A percentile compares a stretch with the other conserved stretches of the same genome.
These are phyloP conservation scores for Tipula vernalis DNA, from an alignment of 2,888 invertebrate genomes.

Conservation along the genomic window DNA sequence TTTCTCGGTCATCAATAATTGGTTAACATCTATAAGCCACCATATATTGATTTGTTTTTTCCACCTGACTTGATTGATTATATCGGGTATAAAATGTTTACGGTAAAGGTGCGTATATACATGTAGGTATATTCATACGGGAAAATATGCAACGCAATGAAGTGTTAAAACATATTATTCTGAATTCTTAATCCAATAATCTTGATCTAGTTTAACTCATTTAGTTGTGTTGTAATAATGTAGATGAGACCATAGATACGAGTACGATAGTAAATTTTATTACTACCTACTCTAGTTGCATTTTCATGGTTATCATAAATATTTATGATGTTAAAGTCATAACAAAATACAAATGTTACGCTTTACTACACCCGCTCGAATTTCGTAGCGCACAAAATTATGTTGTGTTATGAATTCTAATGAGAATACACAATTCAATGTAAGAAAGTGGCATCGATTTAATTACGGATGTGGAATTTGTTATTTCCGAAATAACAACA, in stretches of 20 bases:
- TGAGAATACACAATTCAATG: background rate
- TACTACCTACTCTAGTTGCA: background rate
- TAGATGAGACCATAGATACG: background rate
- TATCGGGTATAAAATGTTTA: background rate
- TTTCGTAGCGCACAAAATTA: background rate
- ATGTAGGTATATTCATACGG: no score
- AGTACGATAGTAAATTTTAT: background rate
- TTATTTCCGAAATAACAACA: background rate
- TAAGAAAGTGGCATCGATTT: background rate
- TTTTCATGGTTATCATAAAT: background rate
- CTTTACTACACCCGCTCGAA: background rate
- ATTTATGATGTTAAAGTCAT: background rate
- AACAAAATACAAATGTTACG: background rate
- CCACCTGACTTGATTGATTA: background rate
- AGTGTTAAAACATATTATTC: background rate
- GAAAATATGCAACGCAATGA: background rate
- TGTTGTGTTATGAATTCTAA: background rate
- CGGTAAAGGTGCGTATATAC: background rate
- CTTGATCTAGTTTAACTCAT: background rate
- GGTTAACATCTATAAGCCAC: background rate
- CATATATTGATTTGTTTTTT: background rate
- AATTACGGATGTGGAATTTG: background rate
- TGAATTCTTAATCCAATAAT: background rate
- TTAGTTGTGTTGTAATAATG: background rate
- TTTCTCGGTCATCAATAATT: background rate